phyloP scores from a whole-genome alignment of 2,797 vertebrate species.

The Anisognathus igniventris region DNA sequence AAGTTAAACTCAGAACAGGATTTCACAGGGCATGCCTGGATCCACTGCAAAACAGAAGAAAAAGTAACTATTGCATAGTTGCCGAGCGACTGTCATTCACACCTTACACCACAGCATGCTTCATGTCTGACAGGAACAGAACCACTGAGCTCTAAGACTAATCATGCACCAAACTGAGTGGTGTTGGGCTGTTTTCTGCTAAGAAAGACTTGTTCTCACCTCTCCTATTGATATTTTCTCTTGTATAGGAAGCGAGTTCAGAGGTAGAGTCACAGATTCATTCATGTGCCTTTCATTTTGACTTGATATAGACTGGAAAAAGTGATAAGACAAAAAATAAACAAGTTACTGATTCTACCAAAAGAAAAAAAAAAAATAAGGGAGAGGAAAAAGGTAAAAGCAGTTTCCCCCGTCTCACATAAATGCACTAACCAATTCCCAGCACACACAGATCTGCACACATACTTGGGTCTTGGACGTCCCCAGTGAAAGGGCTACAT shows the following conservation, averaged over 20 bases:
- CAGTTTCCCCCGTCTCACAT: neutral
- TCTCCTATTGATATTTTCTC: conserved; percentile 56
- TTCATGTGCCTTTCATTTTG: conserved; percentile 46
- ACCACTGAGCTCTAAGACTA: neutral
- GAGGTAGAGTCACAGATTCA: conserved; percentile 13
- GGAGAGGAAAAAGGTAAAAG: fast-evolving
- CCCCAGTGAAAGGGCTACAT: fast-evolving
- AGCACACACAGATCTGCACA: neutral
- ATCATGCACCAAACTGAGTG: neutral
- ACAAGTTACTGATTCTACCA: neutral
- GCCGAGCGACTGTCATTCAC: neutral
- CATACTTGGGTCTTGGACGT: neutral
- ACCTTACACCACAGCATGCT: fast-evolving
- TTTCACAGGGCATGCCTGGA: neutral
- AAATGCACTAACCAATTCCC: neutral
- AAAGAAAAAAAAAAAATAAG: fast-evolving
- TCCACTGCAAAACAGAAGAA: neutral
- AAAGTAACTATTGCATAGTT: neutral
- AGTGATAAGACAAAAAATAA: neutral
- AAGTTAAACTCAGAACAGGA: neutral
- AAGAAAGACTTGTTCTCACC: conserved; percentile 36
- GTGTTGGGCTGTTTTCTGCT: neutral
- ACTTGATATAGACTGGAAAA: conserved; percentile 48
- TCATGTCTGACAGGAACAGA: neutral
- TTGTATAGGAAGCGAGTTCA: conserved; percentile 60